Conservation (phyloP, 2,797 vertebrate genomes). For the Cossypha heuglini region DNA sequence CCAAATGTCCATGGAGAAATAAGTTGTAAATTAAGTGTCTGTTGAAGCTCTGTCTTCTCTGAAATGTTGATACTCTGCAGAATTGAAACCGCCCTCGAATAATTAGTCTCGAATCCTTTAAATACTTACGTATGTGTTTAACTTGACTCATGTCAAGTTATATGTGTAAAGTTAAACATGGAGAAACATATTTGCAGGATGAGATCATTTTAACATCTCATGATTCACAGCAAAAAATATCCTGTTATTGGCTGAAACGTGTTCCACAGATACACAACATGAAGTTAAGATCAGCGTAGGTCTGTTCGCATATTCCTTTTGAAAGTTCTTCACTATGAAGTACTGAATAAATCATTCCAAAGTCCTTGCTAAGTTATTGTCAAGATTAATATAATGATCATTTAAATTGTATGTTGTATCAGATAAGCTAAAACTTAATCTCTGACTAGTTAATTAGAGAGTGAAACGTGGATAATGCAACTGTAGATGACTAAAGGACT, state of each 20-base stretch:
- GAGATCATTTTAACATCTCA: constrained; percentile 23
- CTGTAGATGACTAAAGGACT: neutral
- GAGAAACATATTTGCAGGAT: constrained; percentile 16
- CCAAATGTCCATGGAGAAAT: constrained; percentile 36
- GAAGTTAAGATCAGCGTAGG: neutral
- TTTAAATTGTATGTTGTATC: neutral
- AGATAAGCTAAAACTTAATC: neutral
- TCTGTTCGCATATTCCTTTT: neutral
- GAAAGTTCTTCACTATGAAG: neutral
- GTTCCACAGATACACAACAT: neutral
- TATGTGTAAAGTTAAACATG: constrained; percentile 24
- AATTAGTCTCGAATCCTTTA: constrained; percentile 41
- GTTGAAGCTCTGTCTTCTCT: constrained; percentile 46
- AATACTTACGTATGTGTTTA: constrained; percentile 56
- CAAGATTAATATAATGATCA: neutral
- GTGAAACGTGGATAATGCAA: neutral
- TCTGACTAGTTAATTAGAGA: neutral
- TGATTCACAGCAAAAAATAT: neutral
- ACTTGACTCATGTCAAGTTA: constrained; percentile 2
- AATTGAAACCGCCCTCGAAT: neutral
- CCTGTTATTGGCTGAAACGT: neutral
- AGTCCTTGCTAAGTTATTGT: neutral
- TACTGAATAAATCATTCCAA: neutral
- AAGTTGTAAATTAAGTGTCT: constrained; percentile 56
- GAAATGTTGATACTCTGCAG: constrained; percentile 40